phyloP scores from a whole-genome alignment of 2,888 invertebrate species.

The Linnaemya tessellans region DNA sequence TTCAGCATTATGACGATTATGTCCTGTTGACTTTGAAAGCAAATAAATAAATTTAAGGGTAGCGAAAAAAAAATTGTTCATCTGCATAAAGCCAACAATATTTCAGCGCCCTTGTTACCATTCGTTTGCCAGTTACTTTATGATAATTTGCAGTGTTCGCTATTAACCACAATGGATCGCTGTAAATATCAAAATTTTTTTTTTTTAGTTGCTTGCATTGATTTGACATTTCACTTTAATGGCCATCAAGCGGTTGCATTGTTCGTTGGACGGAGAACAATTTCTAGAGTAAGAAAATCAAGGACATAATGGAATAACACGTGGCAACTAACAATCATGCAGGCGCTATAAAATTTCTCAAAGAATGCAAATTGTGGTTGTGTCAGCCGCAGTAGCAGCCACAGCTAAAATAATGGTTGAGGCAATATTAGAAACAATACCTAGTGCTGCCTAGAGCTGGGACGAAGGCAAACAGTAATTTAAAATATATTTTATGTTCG shows the following conservation, averaged over 20 bases:
- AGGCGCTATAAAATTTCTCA: too few relatives aligned
- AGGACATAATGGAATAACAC: conserved; percentile 37
- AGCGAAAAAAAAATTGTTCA: background rate
- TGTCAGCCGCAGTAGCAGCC: background rate
- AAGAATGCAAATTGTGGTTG: background rate
- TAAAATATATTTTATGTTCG: too few relatives aligned
- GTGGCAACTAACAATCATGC: background rate
- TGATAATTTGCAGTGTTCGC: background rate
- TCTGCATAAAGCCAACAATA: background rate
- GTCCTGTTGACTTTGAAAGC: conserved; percentile 47
- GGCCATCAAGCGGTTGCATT: conserved; percentile 58
- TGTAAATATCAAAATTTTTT: too few relatives aligned
- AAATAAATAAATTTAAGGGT: conserved; percentile 13
- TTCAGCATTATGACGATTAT: conserved; percentile 47
- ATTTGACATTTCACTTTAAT: conserved; percentile 66
- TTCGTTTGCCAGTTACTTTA: background rate
- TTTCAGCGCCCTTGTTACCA: background rate
- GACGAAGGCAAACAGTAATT: too few relatives aligned
- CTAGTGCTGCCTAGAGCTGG: too few relatives aligned
- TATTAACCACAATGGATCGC: too few relatives aligned
- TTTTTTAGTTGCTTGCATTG: background rate
- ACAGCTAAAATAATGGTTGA: conserved; percentile 18
- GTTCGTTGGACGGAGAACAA: background rate
- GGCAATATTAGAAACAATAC: too few relatives aligned
- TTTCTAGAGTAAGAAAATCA: conserved; percentile 53